phyloP scores from a whole-genome alignment of 2,888 invertebrate species.

The Adela reaumurella region DNA sequence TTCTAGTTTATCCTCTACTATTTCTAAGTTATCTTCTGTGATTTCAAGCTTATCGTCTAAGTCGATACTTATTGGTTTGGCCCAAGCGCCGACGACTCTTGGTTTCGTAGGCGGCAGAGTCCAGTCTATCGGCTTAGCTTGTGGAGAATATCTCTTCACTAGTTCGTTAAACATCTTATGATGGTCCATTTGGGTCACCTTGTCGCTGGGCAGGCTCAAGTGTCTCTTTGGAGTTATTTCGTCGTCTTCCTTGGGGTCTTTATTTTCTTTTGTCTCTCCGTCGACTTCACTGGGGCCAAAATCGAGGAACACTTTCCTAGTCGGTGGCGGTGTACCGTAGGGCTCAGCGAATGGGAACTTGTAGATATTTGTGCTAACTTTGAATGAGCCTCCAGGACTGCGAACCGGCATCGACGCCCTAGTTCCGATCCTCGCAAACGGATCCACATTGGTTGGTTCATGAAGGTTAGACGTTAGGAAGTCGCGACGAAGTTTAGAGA shows the following conservation, averaged over 20 bases:
- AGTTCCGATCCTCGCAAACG: slow-evolving; percentile 33
- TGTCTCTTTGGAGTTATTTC: slow-evolving; percentile 19
- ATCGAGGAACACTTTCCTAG: slow-evolving; percentile 31
- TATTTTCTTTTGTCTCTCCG: slow-evolving; percentile 30
- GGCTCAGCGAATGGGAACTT: slow-evolving; percentile 53
- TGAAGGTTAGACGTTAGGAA: slow-evolving; percentile 45
- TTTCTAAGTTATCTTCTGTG: slow-evolving; percentile 15
- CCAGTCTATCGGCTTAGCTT: slow-evolving; percentile 45
- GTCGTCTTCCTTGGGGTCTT: slow-evolving; percentile 22
- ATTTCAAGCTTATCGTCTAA: slow-evolving; percentile 17
- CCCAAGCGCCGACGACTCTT: slow-evolving; percentile 39
- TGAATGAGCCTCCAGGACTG: slow-evolving; percentile 19
- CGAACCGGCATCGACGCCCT: slow-evolving; percentile 32
- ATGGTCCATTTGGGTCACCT: slow-evolving; percentile 31
- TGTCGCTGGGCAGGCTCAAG: slow-evolving; percentile 28
- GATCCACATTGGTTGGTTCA: slow-evolving; percentile 30
- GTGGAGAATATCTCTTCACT: slow-evolving; percentile 45
- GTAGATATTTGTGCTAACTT: slow-evolving; percentile 44
- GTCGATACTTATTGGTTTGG: slow-evolving; percentile 34
- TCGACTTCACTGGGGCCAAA: slow-evolving; percentile 26
- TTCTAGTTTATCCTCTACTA: slow-evolving; percentile 14
- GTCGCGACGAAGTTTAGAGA: slow-evolving; percentile 41
- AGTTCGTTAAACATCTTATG: slow-evolving; percentile 45
- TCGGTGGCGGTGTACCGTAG: slow-evolving; percentile 42
- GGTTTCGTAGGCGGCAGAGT: slow-evolving; percentile 44